Conservation (phyloP, 2,797 vertebrate species). For the Cynodonichthys magdalenae region DNA sequence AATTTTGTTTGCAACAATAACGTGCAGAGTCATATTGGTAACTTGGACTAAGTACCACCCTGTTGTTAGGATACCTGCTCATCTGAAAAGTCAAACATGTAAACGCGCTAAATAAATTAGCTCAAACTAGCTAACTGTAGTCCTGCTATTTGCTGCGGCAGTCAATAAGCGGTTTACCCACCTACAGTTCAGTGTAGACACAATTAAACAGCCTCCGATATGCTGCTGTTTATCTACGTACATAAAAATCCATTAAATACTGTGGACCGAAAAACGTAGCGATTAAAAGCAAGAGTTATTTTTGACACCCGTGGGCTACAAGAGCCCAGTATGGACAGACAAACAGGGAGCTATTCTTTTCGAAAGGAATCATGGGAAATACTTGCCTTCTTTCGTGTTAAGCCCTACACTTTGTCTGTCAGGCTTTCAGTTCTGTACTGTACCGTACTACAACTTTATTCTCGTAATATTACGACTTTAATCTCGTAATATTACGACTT, state of each 20-base stretch:
- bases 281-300: constrained; percentile 10
- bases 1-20: background rate
- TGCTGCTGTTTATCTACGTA: background rate
- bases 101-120: constrained; percentile 45
- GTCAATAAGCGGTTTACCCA: constrained; percentile 55
- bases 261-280: background rate
- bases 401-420: constrained; percentile 35
- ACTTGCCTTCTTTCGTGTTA: accelerated
- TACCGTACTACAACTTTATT: too few relatives aligned
- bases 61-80: background rate
- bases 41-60: background rate
- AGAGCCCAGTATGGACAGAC: constrained; percentile 37
- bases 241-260: constrained; percentile 42
- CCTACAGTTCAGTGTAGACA: constrained; percentile 35
- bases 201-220: constrained; percentile 18
- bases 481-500: too few relatives aligned
- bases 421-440: too few relatives aligned
- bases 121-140: constrained; percentile 54
- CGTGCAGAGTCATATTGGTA: too few relatives aligned
- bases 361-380: constrained; percentile 74
- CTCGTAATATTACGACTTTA: too few relatives aligned
- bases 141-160: constrained; percentile 53
- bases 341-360: constrained; percentile 61
- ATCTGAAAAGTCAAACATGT: constrained; percentile 2
- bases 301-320: constrained; percentile 34